phyloP scores from a whole-genome alignment of 2,797 vertebrate species.

The Enteromius fasciolatus region DNA sequence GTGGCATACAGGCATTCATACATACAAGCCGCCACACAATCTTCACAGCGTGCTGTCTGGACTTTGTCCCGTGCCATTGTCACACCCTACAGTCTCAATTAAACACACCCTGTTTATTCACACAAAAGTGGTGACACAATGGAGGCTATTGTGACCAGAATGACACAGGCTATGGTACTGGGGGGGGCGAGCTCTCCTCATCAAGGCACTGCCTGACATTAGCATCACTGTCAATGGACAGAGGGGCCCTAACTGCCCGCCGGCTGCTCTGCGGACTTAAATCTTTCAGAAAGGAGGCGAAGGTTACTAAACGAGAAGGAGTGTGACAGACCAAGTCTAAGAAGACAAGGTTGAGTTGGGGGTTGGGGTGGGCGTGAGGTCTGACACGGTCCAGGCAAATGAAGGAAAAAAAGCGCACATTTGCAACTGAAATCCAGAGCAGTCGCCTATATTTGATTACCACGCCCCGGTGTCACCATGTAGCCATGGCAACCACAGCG shows the following conservation, averaged over 20 bases:
- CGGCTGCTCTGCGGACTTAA: slow-evolving; percentile 60
- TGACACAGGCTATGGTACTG: slow-evolving; percentile 65
- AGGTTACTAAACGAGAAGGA: slow-evolving; percentile 50
- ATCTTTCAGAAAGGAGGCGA: slow-evolving; percentile 61
- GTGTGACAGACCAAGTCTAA: slow-evolving; percentile 41
- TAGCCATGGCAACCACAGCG: slow-evolving; percentile 83
- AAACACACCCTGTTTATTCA: slow-evolving; percentile 78
- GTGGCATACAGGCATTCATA: slow-evolving; percentile 20
- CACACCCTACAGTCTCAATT: slow-evolving; percentile 69
- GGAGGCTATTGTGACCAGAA: slow-evolving; percentile 65
- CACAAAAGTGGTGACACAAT: slow-evolving; percentile 73
- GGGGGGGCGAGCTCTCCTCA: slow-evolving; percentile 62
- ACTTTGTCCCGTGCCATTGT: slow-evolving; percentile 56
- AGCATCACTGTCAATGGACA: slow-evolving; percentile 67
- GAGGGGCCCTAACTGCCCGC: slow-evolving; percentile 64
- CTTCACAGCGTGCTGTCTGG: slow-evolving; percentile 49
- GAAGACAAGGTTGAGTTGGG: slow-evolving; percentile 44
- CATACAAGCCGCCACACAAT: slow-evolving; percentile 36
- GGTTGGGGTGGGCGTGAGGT: slow-evolving; percentile 50
- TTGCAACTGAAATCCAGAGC: slow-evolving; percentile 74
- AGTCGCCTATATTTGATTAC: slow-evolving; percentile 80
- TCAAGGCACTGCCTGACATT: slow-evolving; percentile 72
- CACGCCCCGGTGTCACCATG: slow-evolving; percentile 74
- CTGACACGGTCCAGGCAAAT: slow-evolving; percentile 53
- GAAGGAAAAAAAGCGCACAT: slow-evolving; percentile 59